phyloP scores from a whole-genome alignment of 2,797 vertebrate species.

The Clamator glandarius region DNA sequence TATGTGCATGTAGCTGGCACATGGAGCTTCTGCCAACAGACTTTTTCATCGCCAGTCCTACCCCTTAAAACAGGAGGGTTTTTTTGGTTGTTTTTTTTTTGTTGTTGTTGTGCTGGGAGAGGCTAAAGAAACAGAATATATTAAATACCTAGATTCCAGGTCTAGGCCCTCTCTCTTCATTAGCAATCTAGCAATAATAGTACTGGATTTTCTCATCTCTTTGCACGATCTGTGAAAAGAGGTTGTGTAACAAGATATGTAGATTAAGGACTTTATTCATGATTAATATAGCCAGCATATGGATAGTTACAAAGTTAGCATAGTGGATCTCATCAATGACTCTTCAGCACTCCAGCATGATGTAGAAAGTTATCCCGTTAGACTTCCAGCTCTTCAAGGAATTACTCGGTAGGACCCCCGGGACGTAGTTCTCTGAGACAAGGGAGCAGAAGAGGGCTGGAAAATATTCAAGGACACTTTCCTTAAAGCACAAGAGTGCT shows the following conservation, averaged over 20 bases:
- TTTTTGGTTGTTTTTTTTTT: no score
- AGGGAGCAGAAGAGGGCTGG: no score
- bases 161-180: background rate
- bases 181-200: background rate
- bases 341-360: background rate
- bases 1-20: fast-evolving
- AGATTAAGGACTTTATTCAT: background rate
- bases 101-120: background rate
- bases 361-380: background rate
- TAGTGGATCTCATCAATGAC: background rate
- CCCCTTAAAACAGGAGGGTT: background rate
- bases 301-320: background rate
- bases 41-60: background rate
- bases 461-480: no score
- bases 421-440: no score
- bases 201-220: background rate
- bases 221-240: background rate
- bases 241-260: background rate
- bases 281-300: background rate
- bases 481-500: no score
- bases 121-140: background rate
- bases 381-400: no score
- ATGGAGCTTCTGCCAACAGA: background rate
- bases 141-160: background rate
- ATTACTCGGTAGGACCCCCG: no score